Base-by-base conservation (phyloP, 2,113 vertebrate species). In the Thamnophis sirtalis region DNA sequence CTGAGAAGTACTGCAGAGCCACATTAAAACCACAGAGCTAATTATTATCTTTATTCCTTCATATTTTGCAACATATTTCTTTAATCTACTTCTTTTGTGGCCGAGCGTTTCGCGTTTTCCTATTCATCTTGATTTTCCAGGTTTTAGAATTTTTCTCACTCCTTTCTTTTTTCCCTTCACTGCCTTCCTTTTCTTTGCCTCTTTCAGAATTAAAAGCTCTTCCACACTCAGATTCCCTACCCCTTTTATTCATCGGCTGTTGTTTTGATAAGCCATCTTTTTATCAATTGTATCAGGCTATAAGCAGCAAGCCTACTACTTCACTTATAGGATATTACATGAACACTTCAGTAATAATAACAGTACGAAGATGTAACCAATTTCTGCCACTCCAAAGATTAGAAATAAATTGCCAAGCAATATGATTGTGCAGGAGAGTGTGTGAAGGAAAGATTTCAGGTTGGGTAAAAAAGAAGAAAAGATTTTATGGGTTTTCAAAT, bases 171-270 rank as follows among this genome's bases (percentile, higher is more conserved):
- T 9, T 22, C 6, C 33, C 94, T 94, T 91, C 94, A 95, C 87
- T 58, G 58, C 87, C 68, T 73, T 94, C 93, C 60, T 94, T 86
- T 93, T 4, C 68, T 80, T 88, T 92, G 88, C 91, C 0, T 68
- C 94, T 94, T 95, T 93, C 89, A 94, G 60, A 90, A 94, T 92
- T 53, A 49, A 68, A 89, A 2, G 3, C 9, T 94, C 87, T 95
- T 96, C 93, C 92, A 93, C 93, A 95, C 95, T 94, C 93, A 92
- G 88, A 85, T 28, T 55, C 68, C 93, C 58, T 55, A 93, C 51
- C 38, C 55, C 51, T 94, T 56, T 86, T 91, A 60, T 91, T 88
- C 90, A 94, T 93, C 91, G 90, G 91, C 88, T 95, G 43, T 94
- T 93, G 89, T 92, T 84, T 91, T 92, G 95, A 95, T 56, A 92